Percentiles rank a stretch among this genome's conserved stretches.
Evolutionary conservation across 2,888 invertebrate species (phyloP).

Genomic region (Drosophila trichaetosa): DNA sequence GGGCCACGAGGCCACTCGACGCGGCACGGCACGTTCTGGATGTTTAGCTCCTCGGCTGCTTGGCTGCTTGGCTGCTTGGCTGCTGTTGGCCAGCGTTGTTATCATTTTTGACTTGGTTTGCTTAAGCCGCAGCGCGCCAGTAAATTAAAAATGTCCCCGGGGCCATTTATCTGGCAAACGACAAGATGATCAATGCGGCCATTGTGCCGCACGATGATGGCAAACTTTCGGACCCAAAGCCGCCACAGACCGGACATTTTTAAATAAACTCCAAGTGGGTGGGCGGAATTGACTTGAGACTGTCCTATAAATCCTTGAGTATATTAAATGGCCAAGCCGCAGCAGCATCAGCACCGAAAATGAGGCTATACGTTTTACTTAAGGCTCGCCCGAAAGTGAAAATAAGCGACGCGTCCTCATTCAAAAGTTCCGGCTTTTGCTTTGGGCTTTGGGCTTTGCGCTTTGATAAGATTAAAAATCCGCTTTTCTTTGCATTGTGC

Average conservation of each 20-base stretch:
- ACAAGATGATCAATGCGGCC: conserved; percentile 61
- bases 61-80: neutral
- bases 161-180: conserved; percentile 75
- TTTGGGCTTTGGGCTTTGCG: conserved; percentile 3
- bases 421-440: neutral
- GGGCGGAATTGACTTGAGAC: conserved; percentile 25
- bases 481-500: conserved; percentile 18
- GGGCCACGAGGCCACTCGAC: conserved; percentile 21
- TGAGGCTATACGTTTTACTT: conserved; percentile 57
- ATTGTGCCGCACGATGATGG: conserved; percentile 43
- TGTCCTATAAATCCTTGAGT: conserved; percentile 63
- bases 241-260: conserved; percentile 34
- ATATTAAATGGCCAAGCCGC: conserved; percentile 57
- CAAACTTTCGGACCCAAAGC: conserved; percentile 43
- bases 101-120: conserved; percentile 48
- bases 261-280: conserved; percentile 42
- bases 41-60: neutral
- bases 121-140: conserved; percentile 55
- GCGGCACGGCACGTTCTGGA: conserved; percentile 41
- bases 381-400: conserved; percentile 55
- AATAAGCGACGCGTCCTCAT: conserved; percentile 34
- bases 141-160: conserved; percentile 80
- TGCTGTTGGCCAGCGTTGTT: conserved; percentile 16
- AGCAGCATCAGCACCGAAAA: conserved; percentile 37
- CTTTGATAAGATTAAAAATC: conserved; percentile 52